Evolutionary conservation across 2,797 vertebrate species (phyloP).

Genomic region (Molothrus aeneus): DNA sequence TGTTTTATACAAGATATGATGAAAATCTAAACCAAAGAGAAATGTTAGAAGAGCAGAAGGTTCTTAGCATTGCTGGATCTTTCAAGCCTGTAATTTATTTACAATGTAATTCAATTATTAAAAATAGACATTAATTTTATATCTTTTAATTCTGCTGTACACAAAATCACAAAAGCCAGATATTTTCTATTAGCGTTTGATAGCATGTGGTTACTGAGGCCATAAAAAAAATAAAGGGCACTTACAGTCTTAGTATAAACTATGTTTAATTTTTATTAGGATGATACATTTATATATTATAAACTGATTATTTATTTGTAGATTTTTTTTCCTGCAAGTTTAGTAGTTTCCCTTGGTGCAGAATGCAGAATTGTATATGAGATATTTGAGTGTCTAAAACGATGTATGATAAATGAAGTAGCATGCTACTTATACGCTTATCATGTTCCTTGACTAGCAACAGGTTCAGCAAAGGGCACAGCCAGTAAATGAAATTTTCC

Average conservation of each 20-base stretch:
- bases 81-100: constrained; percentile 66
- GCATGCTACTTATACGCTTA: constrained; percentile 98
- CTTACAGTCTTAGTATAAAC: constrained; percentile 66
- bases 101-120: constrained; percentile 72
- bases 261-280: constrained; percentile 78
- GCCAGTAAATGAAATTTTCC: constrained; percentile 99
- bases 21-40: constrained; percentile 1
- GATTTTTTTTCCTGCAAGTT: constrained; percentile 83
- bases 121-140: constrained; percentile 71
- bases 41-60: not conserved
- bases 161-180: constrained; percentile 66
- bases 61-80: constrained; percentile 14
- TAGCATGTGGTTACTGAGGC: constrained; percentile 55
- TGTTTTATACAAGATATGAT: not conserved
- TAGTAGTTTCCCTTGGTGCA: constrained; percentile 81
- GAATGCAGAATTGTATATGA: constrained; percentile 91
- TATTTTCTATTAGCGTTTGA: constrained; percentile 69
- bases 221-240: constrained; percentile 62
- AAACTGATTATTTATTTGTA: constrained; percentile 73
- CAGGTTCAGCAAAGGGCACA: constrained; percentile 99
- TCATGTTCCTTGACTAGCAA: constrained; percentile 98
- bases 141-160: constrained; percentile 64
- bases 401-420: constrained; percentile 99
- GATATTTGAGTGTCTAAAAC: constrained; percentile 96
- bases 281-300: constrained; percentile 73